Conservation (phyloP, 2,888 invertebrate genomes). For the Apeira syringaria region DNA sequence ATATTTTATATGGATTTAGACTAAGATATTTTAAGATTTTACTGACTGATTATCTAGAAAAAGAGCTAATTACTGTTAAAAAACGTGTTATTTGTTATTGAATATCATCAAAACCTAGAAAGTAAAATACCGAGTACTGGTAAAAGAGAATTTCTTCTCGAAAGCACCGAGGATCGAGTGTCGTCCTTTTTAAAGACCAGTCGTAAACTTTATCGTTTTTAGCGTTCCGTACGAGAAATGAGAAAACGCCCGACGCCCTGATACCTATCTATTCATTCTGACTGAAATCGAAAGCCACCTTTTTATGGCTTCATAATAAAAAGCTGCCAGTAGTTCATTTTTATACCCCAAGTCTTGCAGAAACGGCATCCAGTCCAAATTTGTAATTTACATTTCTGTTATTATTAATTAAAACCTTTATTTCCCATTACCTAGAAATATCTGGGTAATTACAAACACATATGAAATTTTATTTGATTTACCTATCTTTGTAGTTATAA, state of each 20-base stretch:
- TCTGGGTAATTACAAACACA: too few relatives aligned
- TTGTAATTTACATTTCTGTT: too few relatives aligned
- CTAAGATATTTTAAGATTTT: too few relatives aligned
- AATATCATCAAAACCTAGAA: conserved; percentile 36
- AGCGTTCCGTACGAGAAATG: conserved; percentile 62
- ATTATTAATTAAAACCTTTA: too few relatives aligned
- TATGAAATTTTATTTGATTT: too few relatives aligned
- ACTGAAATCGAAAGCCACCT: conserved; percentile 33
- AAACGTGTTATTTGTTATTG: conserved; percentile 21
- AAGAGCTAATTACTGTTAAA: conserved; percentile 15
- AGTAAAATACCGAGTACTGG: conserved; percentile 48
- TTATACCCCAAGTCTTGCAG: conserved; percentile 15
- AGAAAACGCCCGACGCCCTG: conserved; percentile 42
- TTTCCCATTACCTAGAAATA: too few relatives aligned
- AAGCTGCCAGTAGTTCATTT: conserved; percentile 26
- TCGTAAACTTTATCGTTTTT: conserved; percentile 75
- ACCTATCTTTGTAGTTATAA: too few relatives aligned
- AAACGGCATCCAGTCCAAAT: conserved; percentile 4
- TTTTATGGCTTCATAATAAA: conserved; percentile 36
- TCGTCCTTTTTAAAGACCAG: conserved; percentile 66
- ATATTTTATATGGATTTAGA: too few relatives aligned
- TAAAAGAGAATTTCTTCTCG: conserved; percentile 66
- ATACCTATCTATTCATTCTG: conserved; percentile 35
- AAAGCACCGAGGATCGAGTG: conserved; percentile 65
- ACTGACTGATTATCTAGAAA: too few relatives aligned